These are phyloP conservation scores for Coelopa frigida DNA, from an alignment of 1,140 invertebrate genomes.

Conservation along the genomic window DNA sequence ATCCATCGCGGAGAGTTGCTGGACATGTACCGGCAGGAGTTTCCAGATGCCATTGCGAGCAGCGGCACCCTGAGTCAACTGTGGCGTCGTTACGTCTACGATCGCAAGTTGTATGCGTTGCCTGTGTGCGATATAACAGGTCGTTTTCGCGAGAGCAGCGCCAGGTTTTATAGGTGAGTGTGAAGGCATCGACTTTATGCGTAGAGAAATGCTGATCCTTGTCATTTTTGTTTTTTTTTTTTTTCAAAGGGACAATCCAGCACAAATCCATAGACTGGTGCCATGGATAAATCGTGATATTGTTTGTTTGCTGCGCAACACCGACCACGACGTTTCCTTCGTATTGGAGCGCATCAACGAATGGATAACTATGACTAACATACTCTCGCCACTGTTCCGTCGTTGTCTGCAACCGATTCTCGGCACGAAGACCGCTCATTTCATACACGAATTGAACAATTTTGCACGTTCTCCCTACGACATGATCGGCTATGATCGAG, in stretches of 20 bases:
- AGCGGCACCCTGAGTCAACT: slow-evolving; percentile 28
- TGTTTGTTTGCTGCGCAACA: slow-evolving; percentile 55
- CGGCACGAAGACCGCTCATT: slow-evolving; percentile 62
- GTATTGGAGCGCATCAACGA: slow-evolving; percentile 63
- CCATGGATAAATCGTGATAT: slow-evolving; percentile 86
- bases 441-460: slow-evolving; percentile 81
- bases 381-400: slow-evolving; percentile 66
- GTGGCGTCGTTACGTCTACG: slow-evolving; percentile 65
- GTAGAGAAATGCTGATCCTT: background rate
- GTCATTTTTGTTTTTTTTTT: background rate
- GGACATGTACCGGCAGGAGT: slow-evolving; percentile 32
- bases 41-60: slow-evolving; percentile 18
- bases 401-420: slow-evolving; percentile 50
- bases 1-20: slow-evolving; percentile 28
- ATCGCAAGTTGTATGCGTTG: slow-evolving; percentile 65
- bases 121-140: slow-evolving; percentile 58
- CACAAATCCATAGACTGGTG: slow-evolving; percentile 69
- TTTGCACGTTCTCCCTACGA: slow-evolving; percentile 82
- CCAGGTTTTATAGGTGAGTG: slow-evolving; percentile 63
- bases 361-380: slow-evolving; percentile 59
- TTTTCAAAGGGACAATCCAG: slow-evolving; percentile 61
- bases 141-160: slow-evolving; percentile 61
- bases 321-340: slow-evolving; percentile 56
- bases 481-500: slow-evolving; percentile 66
- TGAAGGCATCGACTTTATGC: background rate